A percentile compares a stretch with the other conserved stretches of the same genome.
phyloP scores from a whole-genome alignment of 2,797 vertebrate species.

The Poecilia picta region DNA sequence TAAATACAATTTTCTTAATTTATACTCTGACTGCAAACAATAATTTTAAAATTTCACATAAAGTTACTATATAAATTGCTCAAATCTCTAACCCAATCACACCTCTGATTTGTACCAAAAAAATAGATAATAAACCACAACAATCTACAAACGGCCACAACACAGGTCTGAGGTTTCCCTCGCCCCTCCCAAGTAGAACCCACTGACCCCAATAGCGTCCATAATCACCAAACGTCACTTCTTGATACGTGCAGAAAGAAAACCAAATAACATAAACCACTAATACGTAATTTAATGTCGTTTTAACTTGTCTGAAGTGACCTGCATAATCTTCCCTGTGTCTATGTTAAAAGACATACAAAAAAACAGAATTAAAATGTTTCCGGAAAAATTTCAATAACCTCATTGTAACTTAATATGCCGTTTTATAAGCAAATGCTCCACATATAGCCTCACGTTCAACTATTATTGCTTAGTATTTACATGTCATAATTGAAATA shows the following conservation, averaged over 20 bases:
- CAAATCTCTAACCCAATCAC: not conserved
- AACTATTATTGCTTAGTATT: not conserved
- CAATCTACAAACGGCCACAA: slow-evolving; percentile 42
- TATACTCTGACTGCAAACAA: not conserved
- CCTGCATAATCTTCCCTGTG: not conserved
- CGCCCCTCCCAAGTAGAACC: slow-evolving; percentile 44
- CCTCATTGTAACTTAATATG: not conserved
- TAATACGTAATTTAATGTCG: not conserved
- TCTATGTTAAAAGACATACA: no score
- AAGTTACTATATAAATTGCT: not conserved
- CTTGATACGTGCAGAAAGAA: not conserved
- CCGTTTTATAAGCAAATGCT: not conserved
- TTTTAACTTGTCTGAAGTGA: not conserved
- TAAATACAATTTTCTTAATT: not conserved
- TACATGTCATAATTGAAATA: not conserved
- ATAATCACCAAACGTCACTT: not conserved
- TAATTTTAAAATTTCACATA: not conserved
- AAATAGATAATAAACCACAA: not conserved
- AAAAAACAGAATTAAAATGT: not conserved
- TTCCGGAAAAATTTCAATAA: not conserved
- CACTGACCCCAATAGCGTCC: slow-evolving; percentile 36
- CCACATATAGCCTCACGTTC: not conserved
- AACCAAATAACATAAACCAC: not conserved
- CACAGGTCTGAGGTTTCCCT: slow-evolving; percentile 7
- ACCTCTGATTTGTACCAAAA: not conserved